Evolutionary conservation across 2,797 vertebrate species (phyloP), one percentile per base, ranked within the genome.

Genomic region (Enteromius anoplus): DNA sequence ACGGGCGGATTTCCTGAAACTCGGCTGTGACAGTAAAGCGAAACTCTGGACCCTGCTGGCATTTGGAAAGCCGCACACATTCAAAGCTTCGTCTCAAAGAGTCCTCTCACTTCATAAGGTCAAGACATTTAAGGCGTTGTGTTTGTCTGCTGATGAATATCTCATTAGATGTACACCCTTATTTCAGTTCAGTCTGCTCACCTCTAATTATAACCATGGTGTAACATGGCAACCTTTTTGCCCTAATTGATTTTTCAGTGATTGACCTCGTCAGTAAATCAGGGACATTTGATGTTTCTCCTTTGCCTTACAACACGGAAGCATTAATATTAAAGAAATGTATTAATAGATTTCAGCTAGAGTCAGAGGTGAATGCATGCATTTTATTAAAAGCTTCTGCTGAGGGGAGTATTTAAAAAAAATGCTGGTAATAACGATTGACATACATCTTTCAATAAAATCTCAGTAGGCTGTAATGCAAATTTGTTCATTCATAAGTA

Each of bases 401-500:
- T 15, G 14, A 21, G 5, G 32, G 37, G 5, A 42, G 15, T 34
- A n/a, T 53, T 53, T 51, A 26, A 55, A 29, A 58, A 40, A 40
- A 64, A 45, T 17, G 32, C 66, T 49, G 29, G 42, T 55, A 72
- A 60, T 47, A 62, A 72, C n/a, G 26, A 60, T 62, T 21, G 23
- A 47, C 66, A 81, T 29, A 80, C 42, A 72, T 72, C 19, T 72
- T 72, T 60, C 10, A 70, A 70, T 70, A 70, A 45, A 70, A 75
- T 58, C 11, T 40, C 32, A 71, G 19, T 47, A 17, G 32, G 10
- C 14, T 47, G 79, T 86, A 78, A 40, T 80, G 88, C 87, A 88
- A 77, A 89, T 86, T 82, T 85, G 88, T 76, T 85, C 88, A 76
- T 62, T 89, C 88, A 85, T 72, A 62, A 87, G 90, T 92, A 90